These are phyloP conservation scores for Chrysolina oricalcia DNA, from an alignment of 2,888 invertebrate species.

Conservation along the genomic window DNA sequence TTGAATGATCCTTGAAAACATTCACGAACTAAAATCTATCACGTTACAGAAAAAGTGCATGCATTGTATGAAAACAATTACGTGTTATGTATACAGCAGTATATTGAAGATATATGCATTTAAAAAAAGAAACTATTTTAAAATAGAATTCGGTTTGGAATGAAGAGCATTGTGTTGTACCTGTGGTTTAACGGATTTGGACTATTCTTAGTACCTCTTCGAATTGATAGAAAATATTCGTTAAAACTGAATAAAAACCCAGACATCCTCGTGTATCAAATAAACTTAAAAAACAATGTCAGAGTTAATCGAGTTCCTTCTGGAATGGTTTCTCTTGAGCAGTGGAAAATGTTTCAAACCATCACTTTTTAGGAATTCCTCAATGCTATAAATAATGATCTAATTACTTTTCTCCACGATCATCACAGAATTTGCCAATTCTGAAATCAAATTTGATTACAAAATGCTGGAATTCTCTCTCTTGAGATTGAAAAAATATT, in stretches of 20 bases:
- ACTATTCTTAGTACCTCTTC: slow-evolving; percentile 24
- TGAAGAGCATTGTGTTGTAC: background rate
- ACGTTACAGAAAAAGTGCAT: background rate
- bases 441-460: too few relatives aligned
- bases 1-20: background rate
- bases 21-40: background rate
- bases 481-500: too few relatives aligned
- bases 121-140: background rate
- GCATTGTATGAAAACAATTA: slow-evolving; percentile 2
- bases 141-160: background rate
- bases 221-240: slow-evolving; percentile 36
- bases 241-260: slow-evolving; percentile 34
- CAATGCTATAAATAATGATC: too few relatives aligned
- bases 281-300: slow-evolving; percentile 43
- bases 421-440: too few relatives aligned
- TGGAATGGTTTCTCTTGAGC: slow-evolving; percentile 20
- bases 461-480: too few relatives aligned
- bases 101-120: background rate
- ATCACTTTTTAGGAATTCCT: background rate
- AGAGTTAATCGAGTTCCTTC: slow-evolving; percentile 30
- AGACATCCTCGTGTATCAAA: slow-evolving; percentile 43
- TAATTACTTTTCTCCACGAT: too few relatives aligned
- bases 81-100: background rate
- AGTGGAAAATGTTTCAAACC: background rate
- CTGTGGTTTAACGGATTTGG: slow-evolving; percentile 41